Evolutionary conservation across 2,113 vertebrate genomes (phyloP).

Genomic region (Patagioenas fasciata): DNA sequence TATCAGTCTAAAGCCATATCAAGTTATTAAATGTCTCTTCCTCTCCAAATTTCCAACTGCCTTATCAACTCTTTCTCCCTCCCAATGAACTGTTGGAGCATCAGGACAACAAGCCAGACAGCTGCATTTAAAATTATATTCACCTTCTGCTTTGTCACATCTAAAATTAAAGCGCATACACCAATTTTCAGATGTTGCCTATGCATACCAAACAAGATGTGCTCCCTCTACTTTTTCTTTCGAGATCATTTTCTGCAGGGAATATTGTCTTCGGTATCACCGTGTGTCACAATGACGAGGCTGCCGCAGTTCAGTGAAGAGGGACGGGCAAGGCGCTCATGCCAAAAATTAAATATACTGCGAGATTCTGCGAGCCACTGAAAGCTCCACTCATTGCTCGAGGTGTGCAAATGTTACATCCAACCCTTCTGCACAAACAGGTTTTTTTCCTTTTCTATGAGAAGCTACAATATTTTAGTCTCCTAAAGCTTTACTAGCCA

Average conservation of each 20-base stretch:
- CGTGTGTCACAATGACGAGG: fast-evolving
- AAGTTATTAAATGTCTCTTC: background rate
- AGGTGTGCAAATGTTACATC: background rate
- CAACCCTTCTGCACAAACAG: background rate
- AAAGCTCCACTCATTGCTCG: fast-evolving
- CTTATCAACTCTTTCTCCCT: background rate
- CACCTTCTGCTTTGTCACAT: background rate
- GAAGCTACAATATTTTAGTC: background rate
- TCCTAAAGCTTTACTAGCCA: background rate
- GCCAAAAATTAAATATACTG: background rate
- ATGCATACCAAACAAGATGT: background rate
- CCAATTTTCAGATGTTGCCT: background rate
- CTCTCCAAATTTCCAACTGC: background rate
- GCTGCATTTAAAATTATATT: background rate
- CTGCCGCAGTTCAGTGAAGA: background rate
- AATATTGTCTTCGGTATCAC: background rate
- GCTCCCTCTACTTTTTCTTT: background rate
- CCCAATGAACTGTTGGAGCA: background rate
- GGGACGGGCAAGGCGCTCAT: background rate
- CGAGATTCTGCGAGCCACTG: background rate
- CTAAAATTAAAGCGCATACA: background rate
- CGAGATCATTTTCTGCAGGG: background rate
- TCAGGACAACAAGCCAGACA: background rate
- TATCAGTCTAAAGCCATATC: background rate
- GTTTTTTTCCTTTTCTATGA: background rate